A percentile compares a stretch with the other conserved stretches of the same genome.
phyloP scores from a whole-genome alignment of 2,888 invertebrate species.

The Tipula helvola region DNA sequence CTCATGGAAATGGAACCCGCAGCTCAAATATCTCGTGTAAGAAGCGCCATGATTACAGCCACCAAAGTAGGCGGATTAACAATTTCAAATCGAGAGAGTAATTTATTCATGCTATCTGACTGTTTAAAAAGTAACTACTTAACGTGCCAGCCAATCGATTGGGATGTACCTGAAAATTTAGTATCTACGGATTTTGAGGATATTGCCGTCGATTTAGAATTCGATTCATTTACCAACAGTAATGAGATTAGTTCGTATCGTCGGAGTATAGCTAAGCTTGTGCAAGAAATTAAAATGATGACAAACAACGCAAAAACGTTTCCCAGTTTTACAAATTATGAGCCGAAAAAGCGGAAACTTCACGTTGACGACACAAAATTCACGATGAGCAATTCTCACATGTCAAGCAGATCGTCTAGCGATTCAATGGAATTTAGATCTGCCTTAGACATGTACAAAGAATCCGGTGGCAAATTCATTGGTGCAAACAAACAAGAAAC shows the following conservation, averaged over 20 bases:
- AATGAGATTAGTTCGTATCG: conserved; percentile 70
- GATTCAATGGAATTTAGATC: conserved; percentile 18
- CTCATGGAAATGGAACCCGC: conserved; percentile 39
- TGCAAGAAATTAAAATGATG: conserved; percentile 43
- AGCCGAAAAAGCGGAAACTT: conserved; percentile 40
- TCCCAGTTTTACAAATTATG: conserved; percentile 41
- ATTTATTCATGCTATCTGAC: conserved; percentile 55
- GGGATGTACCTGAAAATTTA: conserved; percentile 34
- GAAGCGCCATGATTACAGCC: conserved; percentile 58
- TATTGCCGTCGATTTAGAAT: conserved; percentile 65
- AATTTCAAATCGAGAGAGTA: conserved; percentile 60
- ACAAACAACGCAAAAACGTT: conserved; percentile 38
- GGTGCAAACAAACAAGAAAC: too few species aligned
- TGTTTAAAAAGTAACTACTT: conserved; percentile 55
- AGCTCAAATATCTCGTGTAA: conserved; percentile 53
- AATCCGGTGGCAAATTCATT: too few species aligned
- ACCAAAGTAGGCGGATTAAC: conserved; percentile 67
- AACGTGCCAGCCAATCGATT: conserved; percentile 37
- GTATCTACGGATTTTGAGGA: conserved; percentile 49
- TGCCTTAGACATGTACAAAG: too few species aligned
- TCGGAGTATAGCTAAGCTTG: conserved; percentile 56
- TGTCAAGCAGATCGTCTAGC: too few species aligned
- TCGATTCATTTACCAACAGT: conserved; percentile 57
- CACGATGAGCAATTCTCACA: conserved; percentile 26
- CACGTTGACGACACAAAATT: conserved; percentile 40